Base-by-base conservation (phyloP, 2,113 vertebrate genomes). In the Charadrius vociferus region DNA sequence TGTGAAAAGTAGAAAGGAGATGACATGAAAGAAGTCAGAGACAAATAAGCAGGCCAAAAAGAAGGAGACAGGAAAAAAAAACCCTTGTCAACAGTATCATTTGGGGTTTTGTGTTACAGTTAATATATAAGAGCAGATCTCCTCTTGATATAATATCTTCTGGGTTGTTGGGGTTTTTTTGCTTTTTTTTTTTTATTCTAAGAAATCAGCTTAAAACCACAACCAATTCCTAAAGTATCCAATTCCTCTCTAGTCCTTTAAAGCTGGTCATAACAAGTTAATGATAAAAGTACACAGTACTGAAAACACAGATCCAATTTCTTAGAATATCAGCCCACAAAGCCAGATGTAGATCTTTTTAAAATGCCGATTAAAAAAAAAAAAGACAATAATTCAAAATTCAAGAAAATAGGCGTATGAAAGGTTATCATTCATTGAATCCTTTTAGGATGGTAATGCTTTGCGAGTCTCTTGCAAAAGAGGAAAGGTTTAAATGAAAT, bases 211-310 rank as follows among this genome's bases (percentile, higher is more conserved):
- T 90, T 91, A 55, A 89, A 94, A 83, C 62, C 74, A 87, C 71
- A 88, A 61, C 79, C 80, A 50, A 90, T 86, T 36, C 22, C 36
- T 88, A 14, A 73, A 88, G 79, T 94, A 92, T 86, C 88, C 50
- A 39, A 2, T 96, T 95, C 26, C 79, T 83, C 55, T 90, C n/a
- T 83, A 66, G 79, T 74, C 41, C 75, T 96, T 88, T 88, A 94
- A 94, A 93, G 63, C 21, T 83, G 50, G n/a, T 81, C 47, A 68
- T 90, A 90, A 91, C 56, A 95, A 88, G 37, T 86, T 86, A 86
- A 81, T 23, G 37, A 43, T 92, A 94, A 96, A 96, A 96, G 82
- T 85, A 63, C 24, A 85, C 5, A 7, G 30, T 93, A 83, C 74
- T 89, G 67, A 93, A 94, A 63, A 4, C 36, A 68, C 43, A 86